Evolutionary conservation across 1,140 invertebrate species (phyloP).

Genomic region (Calliopsis andreniformis): DNA sequence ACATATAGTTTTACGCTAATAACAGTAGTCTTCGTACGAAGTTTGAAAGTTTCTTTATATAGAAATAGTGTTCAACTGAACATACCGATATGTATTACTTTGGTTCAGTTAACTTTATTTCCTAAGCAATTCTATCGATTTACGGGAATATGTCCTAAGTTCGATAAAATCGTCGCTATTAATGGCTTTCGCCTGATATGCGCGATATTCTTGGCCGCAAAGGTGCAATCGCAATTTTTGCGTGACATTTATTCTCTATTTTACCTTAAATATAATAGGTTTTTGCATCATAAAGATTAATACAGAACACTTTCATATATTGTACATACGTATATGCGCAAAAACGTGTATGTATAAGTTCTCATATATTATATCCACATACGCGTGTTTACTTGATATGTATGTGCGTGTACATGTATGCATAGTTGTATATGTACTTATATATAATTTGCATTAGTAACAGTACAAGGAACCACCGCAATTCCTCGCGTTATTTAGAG

Average conservation of each 20-base stretch:
- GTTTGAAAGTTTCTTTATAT: constrained; percentile 7
- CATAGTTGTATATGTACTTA: constrained; percentile 15
- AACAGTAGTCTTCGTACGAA: constrained; percentile 36
- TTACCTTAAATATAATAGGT: constrained; percentile 49
- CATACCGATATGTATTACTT: not conserved
- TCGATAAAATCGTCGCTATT: constrained; percentile 52
- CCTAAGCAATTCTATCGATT: constrained; percentile 38
- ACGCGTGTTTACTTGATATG: too few relatives aligned
- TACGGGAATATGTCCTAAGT: constrained; percentile 44
- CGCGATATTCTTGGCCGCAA: constrained; percentile 77
- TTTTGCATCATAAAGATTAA: constrained; percentile 49
- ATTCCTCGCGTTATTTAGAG: constrained; percentile 33
- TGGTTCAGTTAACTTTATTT: constrained; percentile 24
- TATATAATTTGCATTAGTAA: constrained; percentile 47
- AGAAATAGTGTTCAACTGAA: constrained; percentile 28
- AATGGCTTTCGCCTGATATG: constrained; percentile 76
- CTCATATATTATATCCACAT: too few relatives aligned
- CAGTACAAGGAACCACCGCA: constrained; percentile 48
- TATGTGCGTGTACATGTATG: not conserved
- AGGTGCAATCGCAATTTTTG: constrained; percentile 72
- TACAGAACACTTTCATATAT: constrained; percentile 57
- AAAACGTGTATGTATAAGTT: constrained; percentile 9
- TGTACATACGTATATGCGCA: constrained; percentile 30
- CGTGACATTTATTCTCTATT: constrained; percentile 60
- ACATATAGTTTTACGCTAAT: constrained; percentile 9